Evolutionary conservation across 2,888 invertebrate genomes (phyloP).

Genomic region (Apotomis turbidana): DNA sequence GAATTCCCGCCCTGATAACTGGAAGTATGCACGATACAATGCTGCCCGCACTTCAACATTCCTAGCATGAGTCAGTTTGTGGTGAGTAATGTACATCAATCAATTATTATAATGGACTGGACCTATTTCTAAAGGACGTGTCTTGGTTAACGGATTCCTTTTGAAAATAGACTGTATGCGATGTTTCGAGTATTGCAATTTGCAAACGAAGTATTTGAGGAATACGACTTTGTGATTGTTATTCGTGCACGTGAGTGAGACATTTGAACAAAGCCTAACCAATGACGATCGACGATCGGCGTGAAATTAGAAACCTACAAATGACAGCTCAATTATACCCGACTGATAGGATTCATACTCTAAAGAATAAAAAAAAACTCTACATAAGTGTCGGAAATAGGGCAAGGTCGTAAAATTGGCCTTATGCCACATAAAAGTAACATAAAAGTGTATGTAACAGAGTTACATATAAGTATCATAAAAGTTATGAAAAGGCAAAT

Average conservation of each 20-base stretch:
- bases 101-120: background rate
- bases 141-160: background rate
- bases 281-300: background rate
- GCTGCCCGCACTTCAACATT: background rate
- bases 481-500: too few relatives aligned
- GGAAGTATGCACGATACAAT: background rate
- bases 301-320: too few relatives aligned
- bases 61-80: background rate
- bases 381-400: too few relatives aligned
- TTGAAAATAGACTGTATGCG: background rate
- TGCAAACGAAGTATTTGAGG: background rate
- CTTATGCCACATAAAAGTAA: too few relatives aligned
- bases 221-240: background rate
- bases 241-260: background rate
- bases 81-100: constrained; percentile 3
- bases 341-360: too few relatives aligned
- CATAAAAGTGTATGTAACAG: too few relatives aligned
- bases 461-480: too few relatives aligned
- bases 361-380: too few relatives aligned
- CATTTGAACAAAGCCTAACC: constrained; percentile 4
- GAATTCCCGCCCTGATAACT: background rate
- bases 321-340: too few relatives aligned
- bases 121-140: background rate
- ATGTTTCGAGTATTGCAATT: background rate
- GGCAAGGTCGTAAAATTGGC: too few relatives aligned